Conservation (phyloP, 2,797 vertebrate genomes). For the Thaleichthys pacificus region DNA sequence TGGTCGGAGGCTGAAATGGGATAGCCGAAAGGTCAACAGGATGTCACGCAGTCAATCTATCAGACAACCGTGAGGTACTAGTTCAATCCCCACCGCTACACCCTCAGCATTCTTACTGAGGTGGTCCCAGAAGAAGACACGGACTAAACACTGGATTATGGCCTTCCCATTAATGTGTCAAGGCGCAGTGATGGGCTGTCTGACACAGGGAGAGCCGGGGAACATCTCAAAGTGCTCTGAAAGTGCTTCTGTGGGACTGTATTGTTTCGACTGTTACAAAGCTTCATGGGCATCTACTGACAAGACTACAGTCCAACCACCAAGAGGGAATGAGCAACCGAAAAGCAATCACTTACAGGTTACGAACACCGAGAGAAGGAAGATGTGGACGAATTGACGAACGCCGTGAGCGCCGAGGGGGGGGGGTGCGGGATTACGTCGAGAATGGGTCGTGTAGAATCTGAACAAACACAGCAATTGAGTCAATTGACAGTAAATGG, state of each 20-base stretch:
- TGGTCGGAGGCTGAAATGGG: conserved; percentile 48
- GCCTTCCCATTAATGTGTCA: conserved; percentile 48
- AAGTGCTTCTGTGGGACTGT: conserved; percentile 9
- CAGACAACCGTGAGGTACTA: conserved; percentile 46
- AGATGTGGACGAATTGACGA: background rate
- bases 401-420: too few species aligned
- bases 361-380: background rate
- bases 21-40: conserved; percentile 59
- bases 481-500: background rate
- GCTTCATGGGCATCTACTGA: background rate
- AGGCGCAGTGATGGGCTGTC: conserved; percentile 27
- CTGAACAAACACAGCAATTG: background rate
- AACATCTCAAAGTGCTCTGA: background rate
- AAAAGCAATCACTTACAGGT: background rate
- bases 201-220: conserved; percentile 15
- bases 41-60: conserved; percentile 64
- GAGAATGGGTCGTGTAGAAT: background rate
- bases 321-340: background rate
- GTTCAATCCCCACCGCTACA: conserved; percentile 34
- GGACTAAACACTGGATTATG: conserved; percentile 30
- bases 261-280: background rate
- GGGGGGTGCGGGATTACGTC: too few species aligned
- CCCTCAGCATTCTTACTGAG: conserved; percentile 33
- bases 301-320: background rate
- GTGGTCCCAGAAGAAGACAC: conserved; percentile 17